phyloP scores from a whole-genome alignment of 2,888 invertebrate species.

The Dermolepida albohirtum region DNA sequence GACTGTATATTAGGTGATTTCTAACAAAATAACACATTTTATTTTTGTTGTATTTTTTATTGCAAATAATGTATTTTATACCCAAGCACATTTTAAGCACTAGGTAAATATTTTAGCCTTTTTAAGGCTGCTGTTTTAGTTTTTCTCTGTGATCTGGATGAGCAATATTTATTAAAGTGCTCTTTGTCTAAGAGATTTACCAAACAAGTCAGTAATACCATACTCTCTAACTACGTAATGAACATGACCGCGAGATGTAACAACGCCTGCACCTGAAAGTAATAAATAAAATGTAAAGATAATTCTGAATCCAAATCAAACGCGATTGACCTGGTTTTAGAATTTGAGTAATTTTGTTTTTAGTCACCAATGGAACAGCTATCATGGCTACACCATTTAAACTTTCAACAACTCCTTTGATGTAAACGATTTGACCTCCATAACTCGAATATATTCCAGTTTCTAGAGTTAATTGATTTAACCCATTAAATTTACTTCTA shows the following conservation, averaged over 20 bases:
- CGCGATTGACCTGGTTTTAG: conserved; percentile 77
- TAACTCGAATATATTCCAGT: conserved; percentile 84
- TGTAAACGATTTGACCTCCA: conserved; percentile 95
- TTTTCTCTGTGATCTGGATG: conserved; percentile 88
- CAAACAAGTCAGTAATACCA: conserved; percentile 90
- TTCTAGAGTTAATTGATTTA: conserved; percentile 93
- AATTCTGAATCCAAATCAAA: not conserved
- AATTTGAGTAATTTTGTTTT: conserved; percentile 85
- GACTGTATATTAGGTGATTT: too few species aligned
- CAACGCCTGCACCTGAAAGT: conserved; percentile 87
- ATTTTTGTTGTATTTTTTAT: too few species aligned
- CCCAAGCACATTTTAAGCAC: conserved; percentile 62
- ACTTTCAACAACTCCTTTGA: conserved; percentile 88
- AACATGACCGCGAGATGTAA: conserved; percentile 90
- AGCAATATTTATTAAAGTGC: conserved; percentile 88
- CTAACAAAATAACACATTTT: too few species aligned
- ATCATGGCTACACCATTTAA: conserved; percentile 90
- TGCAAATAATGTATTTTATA: too few species aligned
- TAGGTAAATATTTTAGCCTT: conserved; percentile 82
- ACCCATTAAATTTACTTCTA: conserved; percentile 94
- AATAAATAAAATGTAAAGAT: conserved; percentile 14
- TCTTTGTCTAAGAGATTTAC: conserved; percentile 88
- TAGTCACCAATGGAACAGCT: conserved; percentile 85
- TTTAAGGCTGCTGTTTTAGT: conserved; percentile 91
- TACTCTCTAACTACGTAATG: conserved; percentile 95